A percentile compares a stretch with the other conserved stretches of the same genome.
Conservation (phyloP, 2,113 vertebrate species). For the Sinocyclocheilus maitianheensis region DNA sequence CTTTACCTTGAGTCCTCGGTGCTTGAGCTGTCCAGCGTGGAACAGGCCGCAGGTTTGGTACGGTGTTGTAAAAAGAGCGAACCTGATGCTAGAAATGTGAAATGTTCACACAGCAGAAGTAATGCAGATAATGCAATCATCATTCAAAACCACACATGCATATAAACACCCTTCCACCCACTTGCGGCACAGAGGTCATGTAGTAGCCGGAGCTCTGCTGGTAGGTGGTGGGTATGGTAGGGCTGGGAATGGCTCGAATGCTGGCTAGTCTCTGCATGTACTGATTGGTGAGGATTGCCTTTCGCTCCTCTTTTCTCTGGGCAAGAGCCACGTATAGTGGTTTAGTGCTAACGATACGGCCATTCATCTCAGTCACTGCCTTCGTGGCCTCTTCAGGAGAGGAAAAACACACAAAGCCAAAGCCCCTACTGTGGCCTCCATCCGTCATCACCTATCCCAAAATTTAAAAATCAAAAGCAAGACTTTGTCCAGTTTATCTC, state of each 20-base stretch:
- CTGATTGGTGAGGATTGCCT: conserved; percentile 94
- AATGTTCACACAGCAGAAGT: background rate
- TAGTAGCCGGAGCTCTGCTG: conserved; percentile 86
- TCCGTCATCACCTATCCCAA: conserved; percentile 92
- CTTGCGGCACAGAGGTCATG: conserved; percentile 86
- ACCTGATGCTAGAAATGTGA: conserved; percentile 74
- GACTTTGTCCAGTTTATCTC: too few relatives aligned
- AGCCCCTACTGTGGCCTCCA: conserved; percentile 92
- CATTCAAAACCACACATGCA: conserved; percentile 65
- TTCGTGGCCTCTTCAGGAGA: conserved; percentile 97
- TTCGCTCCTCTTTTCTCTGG: conserved; percentile 93
- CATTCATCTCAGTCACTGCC: conserved; percentile 97
- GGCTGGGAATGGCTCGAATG: conserved; percentile 79
- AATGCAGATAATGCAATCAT: background rate
- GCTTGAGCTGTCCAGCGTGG: conserved; percentile 85
- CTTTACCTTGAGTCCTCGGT: conserved; percentile 78
- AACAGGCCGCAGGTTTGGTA: conserved; percentile 68
- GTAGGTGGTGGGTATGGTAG: conserved; percentile 83
- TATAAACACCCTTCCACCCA: conserved; percentile 60
- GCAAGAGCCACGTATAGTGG: conserved; percentile 94
- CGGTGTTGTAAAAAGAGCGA: conserved; percentile 70
- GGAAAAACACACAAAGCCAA: conserved; percentile 98
- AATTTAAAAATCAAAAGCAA: too few relatives aligned
- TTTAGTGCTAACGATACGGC: conserved; percentile 92
- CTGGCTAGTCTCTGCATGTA: conserved; percentile 91